Percentiles rank a stretch among this genome's conserved stretches.
Evolutionary conservation across 2,797 vertebrate genomes (phyloP).

Genomic region (Gorsachius magnificus): DNA sequence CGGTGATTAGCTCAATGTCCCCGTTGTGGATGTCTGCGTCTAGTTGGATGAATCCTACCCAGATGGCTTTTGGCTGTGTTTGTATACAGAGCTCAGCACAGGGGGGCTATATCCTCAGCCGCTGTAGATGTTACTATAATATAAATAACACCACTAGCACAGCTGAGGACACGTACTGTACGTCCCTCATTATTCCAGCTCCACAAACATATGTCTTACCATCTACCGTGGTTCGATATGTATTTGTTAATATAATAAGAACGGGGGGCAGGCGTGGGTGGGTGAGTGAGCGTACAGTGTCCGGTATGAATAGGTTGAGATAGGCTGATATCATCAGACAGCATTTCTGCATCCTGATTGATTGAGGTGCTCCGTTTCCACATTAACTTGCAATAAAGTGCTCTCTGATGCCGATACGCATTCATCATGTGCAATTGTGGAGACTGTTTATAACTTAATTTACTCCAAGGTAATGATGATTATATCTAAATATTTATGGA

Average conservation of each 20-base stretch:
- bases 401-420: conserved; percentile 45
- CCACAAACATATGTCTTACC: background rate
- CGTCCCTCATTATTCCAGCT: background rate
- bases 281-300: background rate
- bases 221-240: background rate
- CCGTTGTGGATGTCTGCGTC: conserved; percentile 14
- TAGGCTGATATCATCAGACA: conserved; percentile 41
- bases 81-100: conserved; percentile 27
- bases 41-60: conserved; percentile 16
- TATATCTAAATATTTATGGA: conserved; percentile 75
- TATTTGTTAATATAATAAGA: background rate
- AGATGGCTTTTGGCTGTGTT: conserved; percentile 47
- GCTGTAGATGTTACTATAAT: background rate
- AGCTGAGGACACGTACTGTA: background rate
- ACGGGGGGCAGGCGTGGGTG: fast-evolving
- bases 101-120: background rate
- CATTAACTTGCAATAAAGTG: conserved; percentile 70
- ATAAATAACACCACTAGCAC: background rate
- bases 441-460: conserved; percentile 74
- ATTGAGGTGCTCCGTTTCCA: conserved; percentile 61
- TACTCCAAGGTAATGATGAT: conserved; percentile 70
- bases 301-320: conserved; percentile 27
- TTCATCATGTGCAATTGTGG: conserved; percentile 67
- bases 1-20: conserved; percentile 14
- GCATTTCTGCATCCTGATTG: conserved; percentile 58